Evolutionary conservation across 23 tunicate genomes (phyloP).

Genomic region (Ciona savignyi): DNA sequence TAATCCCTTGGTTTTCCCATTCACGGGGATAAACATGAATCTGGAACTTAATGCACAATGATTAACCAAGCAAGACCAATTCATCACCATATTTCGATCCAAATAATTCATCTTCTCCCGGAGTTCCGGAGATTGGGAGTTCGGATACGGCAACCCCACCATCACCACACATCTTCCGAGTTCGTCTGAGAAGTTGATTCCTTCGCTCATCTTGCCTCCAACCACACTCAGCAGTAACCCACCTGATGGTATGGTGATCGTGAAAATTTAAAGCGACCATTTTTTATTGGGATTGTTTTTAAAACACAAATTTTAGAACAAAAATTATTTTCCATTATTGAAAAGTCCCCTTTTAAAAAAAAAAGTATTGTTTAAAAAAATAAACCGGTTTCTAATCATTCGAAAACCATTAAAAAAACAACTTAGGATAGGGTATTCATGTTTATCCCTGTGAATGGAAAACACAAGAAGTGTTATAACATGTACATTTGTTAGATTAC

Average conservation of each 20-base stretch:
- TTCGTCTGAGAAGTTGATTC: constrained; percentile 94
- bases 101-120: constrained; percentile 75
- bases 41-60: no score
- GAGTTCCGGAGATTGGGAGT: constrained; percentile 71
- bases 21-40: no score
- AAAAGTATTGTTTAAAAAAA: no score
- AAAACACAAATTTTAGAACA: background rate
- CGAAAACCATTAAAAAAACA: no score
- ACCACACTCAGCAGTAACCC: constrained; percentile 85
- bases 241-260: constrained; percentile 35
- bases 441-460: no score
- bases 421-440: no score
- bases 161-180: constrained; percentile 91
- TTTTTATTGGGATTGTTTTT: background rate
- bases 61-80: background rate
- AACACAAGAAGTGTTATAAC: no score
- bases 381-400: no score
- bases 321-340: no score
- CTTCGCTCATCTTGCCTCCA: constrained; percentile 97
- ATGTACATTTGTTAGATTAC: no score
- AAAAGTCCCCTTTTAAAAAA: no score
- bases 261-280: background rate
- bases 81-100: constrained; percentile 48
- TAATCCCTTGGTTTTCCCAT: no score
- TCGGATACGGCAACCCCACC: constrained; percentile 98